Percentiles rank a stretch among this genome's conserved stretches.
These are phyloP conservation scores for Epinotia demarniana DNA, from an alignment of 2,888 invertebrate genomes.

Conservation along the genomic window DNA sequence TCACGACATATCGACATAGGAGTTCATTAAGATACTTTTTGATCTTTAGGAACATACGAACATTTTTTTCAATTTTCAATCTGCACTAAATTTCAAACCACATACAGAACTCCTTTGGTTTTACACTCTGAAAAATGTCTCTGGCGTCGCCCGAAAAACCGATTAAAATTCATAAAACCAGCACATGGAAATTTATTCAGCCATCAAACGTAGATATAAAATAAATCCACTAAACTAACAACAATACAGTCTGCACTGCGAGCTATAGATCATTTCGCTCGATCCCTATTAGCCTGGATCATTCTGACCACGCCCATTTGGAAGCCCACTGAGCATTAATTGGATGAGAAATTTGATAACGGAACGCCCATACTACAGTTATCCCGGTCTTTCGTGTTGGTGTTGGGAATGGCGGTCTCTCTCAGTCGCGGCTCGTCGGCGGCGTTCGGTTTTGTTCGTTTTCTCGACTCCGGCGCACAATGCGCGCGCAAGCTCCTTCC, in stretches of 20 bases:
- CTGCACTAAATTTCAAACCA: neutral
- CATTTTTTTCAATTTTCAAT: neutral
- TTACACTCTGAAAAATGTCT: conserved; percentile 12
- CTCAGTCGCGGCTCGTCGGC: conserved; percentile 57
- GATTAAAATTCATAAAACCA: conserved; percentile 62
- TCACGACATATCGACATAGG: too few relatives aligned
- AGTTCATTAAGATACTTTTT: too few relatives aligned
- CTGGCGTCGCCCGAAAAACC: conserved; percentile 52
- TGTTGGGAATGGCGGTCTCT: conserved; percentile 52
- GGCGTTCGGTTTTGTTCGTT: conserved; percentile 67
- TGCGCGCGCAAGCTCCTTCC: conserved; percentile 74
- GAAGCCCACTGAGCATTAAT: conserved; percentile 84
- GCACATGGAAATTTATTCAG: conserved; percentile 72
- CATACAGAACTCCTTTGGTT: neutral
- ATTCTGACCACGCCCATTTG: conserved; percentile 73
- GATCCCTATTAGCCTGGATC: conserved; percentile 81
- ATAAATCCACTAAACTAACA: conserved; percentile 78
- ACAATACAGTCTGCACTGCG: conserved; percentile 77
- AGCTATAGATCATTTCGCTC: conserved; percentile 83
- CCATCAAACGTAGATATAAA: conserved; percentile 77
- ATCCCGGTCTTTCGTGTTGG: conserved; percentile 56
- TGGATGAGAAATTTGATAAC: conserved; percentile 75
- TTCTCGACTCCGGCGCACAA: conserved; percentile 75
- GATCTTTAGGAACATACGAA: neutral
- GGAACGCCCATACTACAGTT: conserved; percentile 70